Conservation (phyloP, 2,888 invertebrate species). For the Papilio elwesi region DNA sequence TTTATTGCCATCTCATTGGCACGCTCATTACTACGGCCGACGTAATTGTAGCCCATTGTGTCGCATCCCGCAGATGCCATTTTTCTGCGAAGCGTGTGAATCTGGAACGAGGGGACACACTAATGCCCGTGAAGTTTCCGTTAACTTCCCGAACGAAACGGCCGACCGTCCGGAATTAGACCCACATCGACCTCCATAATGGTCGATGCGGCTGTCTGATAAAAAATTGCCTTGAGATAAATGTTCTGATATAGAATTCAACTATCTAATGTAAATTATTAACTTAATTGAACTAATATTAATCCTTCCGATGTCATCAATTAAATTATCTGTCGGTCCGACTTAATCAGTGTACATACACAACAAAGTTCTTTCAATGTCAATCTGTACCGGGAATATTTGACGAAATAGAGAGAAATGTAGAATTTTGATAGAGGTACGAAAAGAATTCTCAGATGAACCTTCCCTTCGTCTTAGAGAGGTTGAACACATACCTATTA, state of each 20-base stretch:
- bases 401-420: no score
- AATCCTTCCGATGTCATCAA: not conserved
- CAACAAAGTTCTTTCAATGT: no score
- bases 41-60: slow-evolving; percentile 80
- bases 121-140: slow-evolving; percentile 61
- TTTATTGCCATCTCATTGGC: slow-evolving; percentile 83
- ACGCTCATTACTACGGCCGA: slow-evolving; percentile 68
- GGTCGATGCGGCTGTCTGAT: slow-evolving; percentile 31
- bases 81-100: slow-evolving; percentile 79
- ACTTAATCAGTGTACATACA: not conserved
- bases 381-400: no score
- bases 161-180: slow-evolving; percentile 27
- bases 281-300: not conserved
- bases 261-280: not conserved
- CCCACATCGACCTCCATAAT: slow-evolving; percentile 25
- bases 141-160: slow-evolving; percentile 49
- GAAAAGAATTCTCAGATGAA: no score
- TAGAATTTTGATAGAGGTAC: no score
- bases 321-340: not conserved
- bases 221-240: slow-evolving; percentile 37
- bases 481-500: no score
- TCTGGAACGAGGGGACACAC: slow-evolving; percentile 64
- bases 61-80: slow-evolving; percentile 59
- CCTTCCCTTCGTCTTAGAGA: no score
- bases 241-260: not conserved